Evolutionary conservation across 1,140 invertebrate species (phyloP), one percentile per base, ranked within the genome.

Genomic region (Ruditapes philippinarum): DNA sequence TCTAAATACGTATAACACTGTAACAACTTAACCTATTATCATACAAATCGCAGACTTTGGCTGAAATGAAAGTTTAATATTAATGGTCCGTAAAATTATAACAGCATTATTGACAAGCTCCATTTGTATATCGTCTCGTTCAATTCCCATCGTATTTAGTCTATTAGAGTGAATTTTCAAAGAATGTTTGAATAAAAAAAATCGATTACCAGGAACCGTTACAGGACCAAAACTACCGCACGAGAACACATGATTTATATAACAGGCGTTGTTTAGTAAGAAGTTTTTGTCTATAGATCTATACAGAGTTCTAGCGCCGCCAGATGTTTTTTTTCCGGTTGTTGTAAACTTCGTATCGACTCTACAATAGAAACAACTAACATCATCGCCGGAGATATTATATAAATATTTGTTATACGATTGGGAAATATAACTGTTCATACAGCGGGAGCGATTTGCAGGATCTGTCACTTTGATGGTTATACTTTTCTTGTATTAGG

Each of bases 401-500:
- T 65, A 65, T 36, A 70, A 70, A 70, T 70, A 70, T 70, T 70
- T 38, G 65, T 70, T 70, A 40, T n/a, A 70, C 33, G 33, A 38
- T 70, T 70, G 65, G 33, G 33, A 36, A n/a, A 38, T 38, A 38
- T 70, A 9, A n/a, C 11, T 11, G 60, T 33, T 65, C 31, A 65
- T 65, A 31, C 33, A 65, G 60, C 12, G 25, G 4, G 31, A 65
- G 31, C 54, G 60, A 65, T 65, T 65, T 31, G 7, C 28, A 9
- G 38, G 65, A 70, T 3, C 1, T 40, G 65, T 33, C 36, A 40
- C 3, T 70, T 33, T 17, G 33, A 17, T 22, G 28, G n/a, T n/a
- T 25, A 25, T 38, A 31, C 7, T 38, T 17, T 38, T 38, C 28
- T 28, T 5, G 19, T 62, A 62, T n/a, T 28, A 25, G 22, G 57